phyloP scores from a whole-genome alignment of 2,797 vertebrate genomes.

The Sebastolobus altivelis region DNA sequence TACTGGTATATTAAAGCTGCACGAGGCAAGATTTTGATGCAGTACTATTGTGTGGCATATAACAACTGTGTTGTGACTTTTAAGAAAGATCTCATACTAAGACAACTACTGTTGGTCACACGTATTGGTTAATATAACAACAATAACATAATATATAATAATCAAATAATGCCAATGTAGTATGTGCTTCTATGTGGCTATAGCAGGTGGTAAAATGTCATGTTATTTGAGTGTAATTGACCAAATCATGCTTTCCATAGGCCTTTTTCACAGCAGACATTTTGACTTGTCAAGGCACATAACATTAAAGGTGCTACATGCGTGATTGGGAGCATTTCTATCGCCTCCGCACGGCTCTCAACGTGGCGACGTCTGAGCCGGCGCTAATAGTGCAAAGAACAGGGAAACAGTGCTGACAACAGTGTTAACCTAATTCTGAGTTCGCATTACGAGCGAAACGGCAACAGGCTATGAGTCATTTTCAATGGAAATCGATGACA shows the following conservation, averaged over 20 bases:
- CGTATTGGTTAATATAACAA: background rate
- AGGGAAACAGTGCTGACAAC: too few species aligned
- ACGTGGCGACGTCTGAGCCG: too few species aligned
- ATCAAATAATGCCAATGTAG: background rate
- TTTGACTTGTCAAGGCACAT: slow-evolving; percentile 7
- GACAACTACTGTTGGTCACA: background rate
- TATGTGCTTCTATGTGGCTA: background rate
- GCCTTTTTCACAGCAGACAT: background rate
- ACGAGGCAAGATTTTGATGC: background rate
- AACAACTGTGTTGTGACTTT: background rate
- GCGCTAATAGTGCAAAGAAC: too few species aligned
- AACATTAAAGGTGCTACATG: background rate
- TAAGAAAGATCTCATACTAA: background rate
- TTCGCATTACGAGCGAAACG: too few species aligned
- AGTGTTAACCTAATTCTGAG: too few species aligned
- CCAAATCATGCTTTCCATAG: background rate
- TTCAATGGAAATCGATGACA: too few species aligned
- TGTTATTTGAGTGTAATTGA: background rate
- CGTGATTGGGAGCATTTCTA: too few species aligned
- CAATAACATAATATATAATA: too few species aligned
- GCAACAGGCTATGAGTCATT: too few species aligned
- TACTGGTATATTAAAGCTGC: slow-evolving; percentile 1
- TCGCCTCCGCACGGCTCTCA: too few species aligned
- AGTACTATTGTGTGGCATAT: background rate
- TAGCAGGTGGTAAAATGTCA: background rate